Base-by-base conservation (phyloP, 2,797 vertebrate species). In the Ptychobarbus kaznakovi region DNA sequence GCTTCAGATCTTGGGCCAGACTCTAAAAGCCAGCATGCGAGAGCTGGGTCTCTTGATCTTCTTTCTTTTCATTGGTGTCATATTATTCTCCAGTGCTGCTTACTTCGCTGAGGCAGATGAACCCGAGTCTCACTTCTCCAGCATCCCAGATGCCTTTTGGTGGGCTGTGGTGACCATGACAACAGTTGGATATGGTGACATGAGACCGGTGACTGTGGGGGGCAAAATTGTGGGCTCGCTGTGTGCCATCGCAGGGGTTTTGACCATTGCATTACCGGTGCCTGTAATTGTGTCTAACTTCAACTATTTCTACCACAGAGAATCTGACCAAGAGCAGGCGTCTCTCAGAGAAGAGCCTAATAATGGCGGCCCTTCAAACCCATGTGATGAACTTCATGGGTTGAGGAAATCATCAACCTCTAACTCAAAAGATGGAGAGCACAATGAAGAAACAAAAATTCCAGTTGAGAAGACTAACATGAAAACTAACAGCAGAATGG, bases 121-220 rank as follows among this genome's bases (percentile, higher is more conserved):
- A 84, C 97, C 97, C 0, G 96, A 98, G 6, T 97, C 97, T 0
- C 97, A 97, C 88, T 99, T 99, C 93, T 96, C 96, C 90, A 99
- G 97, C 94, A 99, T 99, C 94, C 98, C 98, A 0, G 98, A 99
- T 82, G 98, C 97, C 75, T 99, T 99, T 91, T 99, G 98, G 98
- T 99, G 98, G 98, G 98, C 98, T 0, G 98, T 99, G 51, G 98
- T 99, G 9, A 97, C 98, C 88, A 99, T 99, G 98, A 99, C 98
- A 0, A 99, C 98, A 0, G 98, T 99, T 25, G 98, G 98, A 75
- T 99, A 99, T 2, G 98, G 98, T 0, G 98, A 99, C 89, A 98
- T 99, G 98, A 92, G 96, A 85, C 98, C 98, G 3, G 93, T 99
- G 81, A 99, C 98, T 0, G 96, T 99, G 0, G 98, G 97, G 1